These are phyloP conservation scores for Sapajus apella DNA, from an alignment of 2,113 vertebrate species.

Conservation along the genomic window DNA sequence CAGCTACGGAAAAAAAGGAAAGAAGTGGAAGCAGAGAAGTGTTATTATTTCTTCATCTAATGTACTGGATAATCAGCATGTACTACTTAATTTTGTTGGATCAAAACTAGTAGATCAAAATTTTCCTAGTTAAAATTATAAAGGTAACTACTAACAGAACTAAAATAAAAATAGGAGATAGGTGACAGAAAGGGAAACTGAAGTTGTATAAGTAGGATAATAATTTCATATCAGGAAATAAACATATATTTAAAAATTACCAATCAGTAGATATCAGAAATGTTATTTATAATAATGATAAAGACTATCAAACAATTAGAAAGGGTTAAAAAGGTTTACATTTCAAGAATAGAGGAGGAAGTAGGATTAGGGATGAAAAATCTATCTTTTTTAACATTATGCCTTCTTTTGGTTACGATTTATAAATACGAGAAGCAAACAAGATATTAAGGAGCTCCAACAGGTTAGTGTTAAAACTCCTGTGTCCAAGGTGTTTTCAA, in stretches of 20 bases:
- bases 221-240: not conserved
- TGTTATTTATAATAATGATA: not conserved
- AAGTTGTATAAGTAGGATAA: not conserved
- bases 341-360: not conserved
- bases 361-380: not conserved
- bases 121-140: not conserved
- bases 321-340: not conserved
- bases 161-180: not conserved
- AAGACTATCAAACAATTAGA: not conserved
- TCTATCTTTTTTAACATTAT: not conserved
- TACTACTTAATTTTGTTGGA: not conserved
- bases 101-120: not conserved
- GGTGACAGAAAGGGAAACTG: not conserved
- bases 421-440: not conserved
- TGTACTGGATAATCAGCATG: not conserved
- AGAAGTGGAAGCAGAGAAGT: not conserved
- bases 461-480: not conserved
- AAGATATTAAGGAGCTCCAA: not conserved
- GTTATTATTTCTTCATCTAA: not conserved
- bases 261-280: not conserved
- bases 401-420: not conserved
- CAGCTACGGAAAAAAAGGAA: not conserved
- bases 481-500: not conserved
- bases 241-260: not conserved
- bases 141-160: not conserved